A percentile compares a stretch with the other conserved stretches of the same genome.
phyloP scores from a whole-genome alignment of 2,797 vertebrate species.

The Orientallactaga sibirica region DNA sequence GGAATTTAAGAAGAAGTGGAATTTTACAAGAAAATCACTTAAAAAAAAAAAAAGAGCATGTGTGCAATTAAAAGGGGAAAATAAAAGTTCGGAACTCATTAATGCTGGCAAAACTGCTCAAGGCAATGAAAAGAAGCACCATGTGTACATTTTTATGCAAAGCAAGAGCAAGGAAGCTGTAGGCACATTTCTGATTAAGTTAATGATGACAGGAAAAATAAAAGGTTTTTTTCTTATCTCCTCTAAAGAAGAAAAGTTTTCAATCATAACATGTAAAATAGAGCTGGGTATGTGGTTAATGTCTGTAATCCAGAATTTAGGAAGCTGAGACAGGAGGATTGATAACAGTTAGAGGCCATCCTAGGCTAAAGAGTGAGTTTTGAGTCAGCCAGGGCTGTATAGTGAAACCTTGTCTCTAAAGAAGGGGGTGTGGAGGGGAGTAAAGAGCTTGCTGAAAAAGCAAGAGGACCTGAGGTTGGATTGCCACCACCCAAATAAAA shows the following conservation, averaged over 20 bases:
- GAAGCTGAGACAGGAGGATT: not conserved
- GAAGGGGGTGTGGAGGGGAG: too few relatives aligned
- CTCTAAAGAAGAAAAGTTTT: not conserved
- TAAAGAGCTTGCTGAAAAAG: too few relatives aligned
- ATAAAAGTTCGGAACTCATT: not conserved
- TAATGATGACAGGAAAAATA: not conserved
- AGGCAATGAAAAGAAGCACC: conserved; percentile 1
- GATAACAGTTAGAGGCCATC: not conserved
- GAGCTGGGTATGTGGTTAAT: not conserved
- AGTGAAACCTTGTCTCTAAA: not conserved
- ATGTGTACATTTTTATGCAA: not conserved
- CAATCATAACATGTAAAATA: conserved; percentile 19
- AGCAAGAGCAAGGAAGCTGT: not conserved
- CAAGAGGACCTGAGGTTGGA: too few relatives aligned
- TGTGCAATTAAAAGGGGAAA: conserved; percentile 65
- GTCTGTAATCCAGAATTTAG: not conserved
- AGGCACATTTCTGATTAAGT: not conserved
- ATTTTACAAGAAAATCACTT: conserved; percentile 51
- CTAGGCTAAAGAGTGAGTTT: not conserved
- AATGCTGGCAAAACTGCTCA: not conserved
- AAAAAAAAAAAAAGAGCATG: not conserved
- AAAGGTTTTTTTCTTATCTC: not conserved
- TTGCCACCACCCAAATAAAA: too few relatives aligned
- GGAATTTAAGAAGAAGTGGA: not conserved
- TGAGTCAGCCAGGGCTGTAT: not conserved